A percentile compares a stretch with the other conserved stretches of the same genome.
phyloP scores from a whole-genome alignment of 2,888 invertebrate species.

The Drepanosiphum platanoidis region DNA sequence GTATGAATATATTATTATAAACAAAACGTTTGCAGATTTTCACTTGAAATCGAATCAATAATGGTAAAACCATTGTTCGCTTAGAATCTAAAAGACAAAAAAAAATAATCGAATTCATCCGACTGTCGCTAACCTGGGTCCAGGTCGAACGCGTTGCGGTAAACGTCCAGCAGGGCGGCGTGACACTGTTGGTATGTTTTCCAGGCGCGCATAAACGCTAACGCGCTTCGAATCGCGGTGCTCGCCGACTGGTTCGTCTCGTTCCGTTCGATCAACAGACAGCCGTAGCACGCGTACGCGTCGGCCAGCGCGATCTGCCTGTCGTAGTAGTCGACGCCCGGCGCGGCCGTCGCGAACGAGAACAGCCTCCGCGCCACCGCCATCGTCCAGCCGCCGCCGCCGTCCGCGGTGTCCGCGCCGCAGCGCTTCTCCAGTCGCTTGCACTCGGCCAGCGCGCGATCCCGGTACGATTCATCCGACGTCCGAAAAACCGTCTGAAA shows the following conservation, averaged over 20 bases:
- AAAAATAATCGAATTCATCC: not conserved
- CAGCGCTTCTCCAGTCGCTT: conserved; percentile 28
- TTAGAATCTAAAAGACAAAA: too few relatives aligned
- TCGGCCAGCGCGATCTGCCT: conserved; percentile 76
- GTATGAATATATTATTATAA: too few relatives aligned
- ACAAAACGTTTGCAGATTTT: too few relatives aligned
- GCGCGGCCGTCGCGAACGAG: not conserved
- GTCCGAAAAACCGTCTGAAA: conserved; percentile 8
- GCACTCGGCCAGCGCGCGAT: conserved; percentile 5
- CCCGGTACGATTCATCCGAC: not conserved
- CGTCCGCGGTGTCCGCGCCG: not conserved
- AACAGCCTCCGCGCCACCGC: conserved; percentile 14
- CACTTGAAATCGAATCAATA: too few relatives aligned
- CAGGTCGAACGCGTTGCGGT: conserved; percentile 66
- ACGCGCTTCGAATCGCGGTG: conserved; percentile 74
- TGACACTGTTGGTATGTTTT: conserved; percentile 76
- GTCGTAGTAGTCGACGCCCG: conserved; percentile 66
- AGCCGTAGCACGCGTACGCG: conserved; percentile 71
- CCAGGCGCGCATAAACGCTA: conserved; percentile 77
- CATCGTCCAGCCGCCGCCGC: conserved; percentile 14
- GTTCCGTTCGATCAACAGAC: conserved; percentile 70
- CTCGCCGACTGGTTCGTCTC: conserved; percentile 74
- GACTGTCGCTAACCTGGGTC: conserved; percentile 1
- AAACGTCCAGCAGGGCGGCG: conserved; percentile 71
- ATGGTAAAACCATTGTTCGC: too few relatives aligned